phyloP scores from a whole-genome alignment of 1,140 invertebrate species.

The Hylaeus volcanicus region DNA sequence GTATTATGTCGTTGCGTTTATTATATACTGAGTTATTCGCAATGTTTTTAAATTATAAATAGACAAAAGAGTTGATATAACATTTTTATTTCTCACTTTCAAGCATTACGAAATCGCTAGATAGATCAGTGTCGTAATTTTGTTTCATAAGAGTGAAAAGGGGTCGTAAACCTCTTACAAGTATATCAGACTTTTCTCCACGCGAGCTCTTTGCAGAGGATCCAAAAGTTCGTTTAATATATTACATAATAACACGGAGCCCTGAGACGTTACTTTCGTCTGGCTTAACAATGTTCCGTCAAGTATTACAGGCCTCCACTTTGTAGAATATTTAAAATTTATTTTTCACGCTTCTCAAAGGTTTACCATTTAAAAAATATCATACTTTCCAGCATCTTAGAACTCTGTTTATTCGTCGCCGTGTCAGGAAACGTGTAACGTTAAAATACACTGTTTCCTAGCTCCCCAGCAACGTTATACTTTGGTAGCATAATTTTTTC shows the following conservation, averaged over 20 bases:
- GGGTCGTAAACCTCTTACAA: conserved; percentile 31
- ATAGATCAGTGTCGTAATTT: conserved; percentile 30
- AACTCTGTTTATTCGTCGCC: too few relatives aligned
- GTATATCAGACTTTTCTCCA: conserved; percentile 13
- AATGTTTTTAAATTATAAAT: too few relatives aligned
- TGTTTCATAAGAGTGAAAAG: conserved; percentile 29
- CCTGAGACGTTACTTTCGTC: conserved; percentile 2
- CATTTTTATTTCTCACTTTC: background rate
- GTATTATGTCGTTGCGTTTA: too few relatives aligned
- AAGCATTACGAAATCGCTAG: background rate
- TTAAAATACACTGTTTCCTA: too few relatives aligned
- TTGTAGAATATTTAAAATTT: background rate
- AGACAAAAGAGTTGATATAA: background rate
- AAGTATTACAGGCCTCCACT: background rate
- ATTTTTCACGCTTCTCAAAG: too few relatives aligned
- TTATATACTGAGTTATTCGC: too few relatives aligned
- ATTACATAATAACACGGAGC: conserved; percentile 8
- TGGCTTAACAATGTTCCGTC: background rate
- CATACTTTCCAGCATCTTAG: too few relatives aligned
- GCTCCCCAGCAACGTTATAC: background rate
- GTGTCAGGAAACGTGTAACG: too few relatives aligned
- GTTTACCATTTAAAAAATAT: too few relatives aligned
- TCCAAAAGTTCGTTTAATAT: conserved; percentile 1
- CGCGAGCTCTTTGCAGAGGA: too few relatives aligned
- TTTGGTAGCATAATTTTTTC: background rate